Percentiles rank a stretch among this genome's conserved stretches.
phyloP scores from a whole-genome alignment of 2,113 vertebrate genomes.

The Crotalus viridis region DNA sequence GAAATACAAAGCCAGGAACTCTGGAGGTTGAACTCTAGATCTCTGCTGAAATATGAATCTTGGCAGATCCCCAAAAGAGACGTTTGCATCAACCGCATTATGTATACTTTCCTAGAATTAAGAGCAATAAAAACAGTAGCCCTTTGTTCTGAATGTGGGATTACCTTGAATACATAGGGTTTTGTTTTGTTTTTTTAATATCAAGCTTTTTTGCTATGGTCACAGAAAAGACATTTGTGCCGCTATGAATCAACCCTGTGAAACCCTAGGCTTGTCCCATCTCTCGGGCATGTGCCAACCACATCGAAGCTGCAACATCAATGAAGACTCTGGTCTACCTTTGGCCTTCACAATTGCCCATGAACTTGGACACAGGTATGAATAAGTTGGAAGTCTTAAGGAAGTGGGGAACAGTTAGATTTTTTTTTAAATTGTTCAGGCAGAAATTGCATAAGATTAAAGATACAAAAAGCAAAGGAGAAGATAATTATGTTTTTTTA shows the following conservation, averaged over 20 bases:
- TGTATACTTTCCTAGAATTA: neutral
- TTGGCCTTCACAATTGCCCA: slow-evolving; percentile 95
- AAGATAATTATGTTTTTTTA: neutral
- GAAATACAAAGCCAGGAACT: neutral
- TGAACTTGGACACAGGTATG: slow-evolving; percentile 95
- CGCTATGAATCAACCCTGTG: slow-evolving; percentile 89
- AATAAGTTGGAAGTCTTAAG: neutral
- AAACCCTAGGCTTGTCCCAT: slow-evolving; percentile 94
- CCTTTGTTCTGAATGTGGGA: neutral
- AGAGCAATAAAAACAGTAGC: neutral
- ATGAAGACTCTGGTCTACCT: slow-evolving; percentile 94
- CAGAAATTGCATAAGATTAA: neutral
- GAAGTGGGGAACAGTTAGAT: neutral
- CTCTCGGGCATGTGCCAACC: slow-evolving; percentile 98
- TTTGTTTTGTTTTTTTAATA: neutral
- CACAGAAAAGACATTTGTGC: slow-evolving; percentile 94
- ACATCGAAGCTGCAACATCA: slow-evolving; percentile 95
- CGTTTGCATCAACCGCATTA: neutral
- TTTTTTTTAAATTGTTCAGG: neutral
- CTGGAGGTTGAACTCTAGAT: neutral
- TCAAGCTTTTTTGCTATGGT: neutral
- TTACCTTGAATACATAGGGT: neutral
- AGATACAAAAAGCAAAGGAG: neutral
- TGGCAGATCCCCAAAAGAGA: neutral
- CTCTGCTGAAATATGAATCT: neutral